Base-by-base conservation (phyloP, 2,888 invertebrate species). In the Cerceris rybyensis region DNA sequence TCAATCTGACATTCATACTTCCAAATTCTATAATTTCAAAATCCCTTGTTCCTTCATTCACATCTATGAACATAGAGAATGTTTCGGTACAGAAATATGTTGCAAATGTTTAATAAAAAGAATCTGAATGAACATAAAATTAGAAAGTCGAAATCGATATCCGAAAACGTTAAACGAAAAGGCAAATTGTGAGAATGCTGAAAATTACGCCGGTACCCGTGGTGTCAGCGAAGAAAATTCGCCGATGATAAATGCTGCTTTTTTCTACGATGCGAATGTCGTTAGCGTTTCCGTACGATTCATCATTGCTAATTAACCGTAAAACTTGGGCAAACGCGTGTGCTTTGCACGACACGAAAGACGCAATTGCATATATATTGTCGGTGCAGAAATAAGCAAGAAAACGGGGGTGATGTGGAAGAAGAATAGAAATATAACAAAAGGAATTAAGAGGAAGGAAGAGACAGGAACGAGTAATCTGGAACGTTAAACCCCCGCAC, bases 301-400 rank as follows among this genome's bases (percentile, higher is more conserved):
- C 66, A 83, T 85, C 86, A 83, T 79, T 70, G 81, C 65, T 83
- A 85, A 85, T 85, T 85, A 85, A 78, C 81, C 81, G 78, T 78
- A 55, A 86, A 85, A 86, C 70, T 72, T 57, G 68, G 55, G 43
- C 63, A 60, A 59, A 61, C 39, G 52, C 69, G 55, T 59, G 54
- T 69, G 49, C 61, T 66, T 66, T 42, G 60, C 55, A 43, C 50
- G 65, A 58, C 50, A 16, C 41, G 54, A 16, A 46, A 14, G 43
- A 50, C 13, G 66, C 46, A 43, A 67, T 75, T 72, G 61, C 66
- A 46, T 14, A 49, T 39, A 59, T 49, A 59, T 64, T 28, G 28
- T 14, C 9, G 11, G 67, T 28, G 28, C 28, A 28, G 49, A 17
- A 16, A 16, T 17, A 11, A 52, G 39, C 7, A 11, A 5, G n/a